Percentiles rank a stretch among this genome's conserved stretches.
phyloP scores from a whole-genome alignment of 2,888 invertebrate genomes.

The Eupithecia vulgata region DNA sequence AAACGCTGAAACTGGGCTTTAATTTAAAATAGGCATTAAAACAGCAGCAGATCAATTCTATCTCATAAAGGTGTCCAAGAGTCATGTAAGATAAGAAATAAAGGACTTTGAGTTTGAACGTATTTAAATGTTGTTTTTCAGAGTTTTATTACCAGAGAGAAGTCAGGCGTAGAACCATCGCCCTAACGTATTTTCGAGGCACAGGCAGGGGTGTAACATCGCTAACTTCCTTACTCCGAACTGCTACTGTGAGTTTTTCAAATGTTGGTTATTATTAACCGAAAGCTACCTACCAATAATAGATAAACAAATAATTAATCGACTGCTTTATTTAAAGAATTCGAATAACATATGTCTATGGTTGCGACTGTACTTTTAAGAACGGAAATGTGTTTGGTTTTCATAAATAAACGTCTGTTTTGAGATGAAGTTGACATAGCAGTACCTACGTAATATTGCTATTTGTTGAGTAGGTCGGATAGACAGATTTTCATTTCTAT shows the following conservation, averaged over 20 bases:
- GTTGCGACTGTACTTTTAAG: background rate
- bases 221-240: no score
- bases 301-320: background rate
- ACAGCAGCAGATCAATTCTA: no score
- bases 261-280: background rate
- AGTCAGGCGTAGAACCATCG: no score
- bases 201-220: no score
- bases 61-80: no score
- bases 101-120: no score
- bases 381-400: slow-evolving; percentile 24
- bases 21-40: background rate
- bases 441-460: background rate
- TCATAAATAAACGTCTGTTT: slow-evolving; percentile 21
- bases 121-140: no score
- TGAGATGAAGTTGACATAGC: slow-evolving; percentile 24
- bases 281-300: background rate
- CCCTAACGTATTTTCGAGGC: no score
- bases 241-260: no score
- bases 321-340: background rate
- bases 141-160: no score
- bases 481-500: background rate
- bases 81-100: no score
- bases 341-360: background rate
- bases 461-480: background rate
- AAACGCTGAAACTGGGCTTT: background rate